Evolutionary conservation across 64 coral and sea anemone genomes (phyloP), one percentile per base, ranked within the genome.

Genomic region (Montipora efflorescens): DNA sequence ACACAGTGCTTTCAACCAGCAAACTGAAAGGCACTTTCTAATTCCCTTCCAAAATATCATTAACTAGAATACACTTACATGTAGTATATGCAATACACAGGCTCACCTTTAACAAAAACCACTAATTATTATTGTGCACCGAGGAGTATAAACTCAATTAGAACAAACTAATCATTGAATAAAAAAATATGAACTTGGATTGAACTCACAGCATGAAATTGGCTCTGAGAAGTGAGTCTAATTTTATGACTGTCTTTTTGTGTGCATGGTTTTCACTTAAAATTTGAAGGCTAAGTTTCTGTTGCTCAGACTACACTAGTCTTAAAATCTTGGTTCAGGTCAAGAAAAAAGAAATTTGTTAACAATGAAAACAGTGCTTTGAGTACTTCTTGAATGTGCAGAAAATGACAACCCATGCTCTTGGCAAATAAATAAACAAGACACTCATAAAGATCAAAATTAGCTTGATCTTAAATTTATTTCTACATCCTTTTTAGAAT

Each of bases 361-460:
- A n/a, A 7, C 16, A 78, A 49, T 49, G 13, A 78, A 50, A 50
- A 18, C 1, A 7, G 46, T 0, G 46, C 14, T 50, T 78, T 18
- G 3, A 48, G 76, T 50, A 78, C 76, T 46, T 78, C 15, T 78
- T 19, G 76, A 78, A 78, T n/a, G 74, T 76, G 36, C 36, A 5
- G 46, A 78, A 78, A 18, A 20, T n/a, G 45, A 16, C 2, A 2
- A 7, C 11, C 18, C 68, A 71, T 2, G 2, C 76, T 50, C 74
- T 76, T 46, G 23, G 45, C 12, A 76, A 76, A 76, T 74, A 76
- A 76, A 76, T 50, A 78, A 78, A 78, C 46, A 78, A 49, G 76
- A 50, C 46, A 78, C 46, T 78, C 74, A 14, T 46, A 10, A 74
- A 8, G n/a, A 76, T 47, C 12, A 47, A 36, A 36, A 36, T 36